phyloP scores from a whole-genome alignment of 2,888 invertebrate genomes.

The Patella caerulea region DNA sequence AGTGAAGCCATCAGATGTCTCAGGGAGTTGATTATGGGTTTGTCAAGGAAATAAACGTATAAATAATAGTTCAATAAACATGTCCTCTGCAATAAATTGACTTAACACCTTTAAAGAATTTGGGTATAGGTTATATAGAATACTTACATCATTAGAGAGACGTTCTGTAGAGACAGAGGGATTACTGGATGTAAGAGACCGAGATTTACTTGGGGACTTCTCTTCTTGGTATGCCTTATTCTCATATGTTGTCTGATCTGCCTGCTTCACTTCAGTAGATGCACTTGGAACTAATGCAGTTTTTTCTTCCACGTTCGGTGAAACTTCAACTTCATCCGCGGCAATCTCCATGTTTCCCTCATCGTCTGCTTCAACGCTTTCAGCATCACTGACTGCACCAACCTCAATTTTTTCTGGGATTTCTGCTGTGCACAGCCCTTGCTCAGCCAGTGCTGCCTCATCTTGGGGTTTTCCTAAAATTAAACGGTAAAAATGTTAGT shows the following conservation, averaged over 20 bases:
- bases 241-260: conserved; percentile 44
- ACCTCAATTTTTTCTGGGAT: not conserved
- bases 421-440: not conserved
- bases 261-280: not conserved
- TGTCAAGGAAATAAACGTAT: no score
- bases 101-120: no score
- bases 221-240: conserved; percentile 54
- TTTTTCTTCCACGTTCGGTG: not conserved
- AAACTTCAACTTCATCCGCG: not conserved
- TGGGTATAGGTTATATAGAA: not conserved
- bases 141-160: conserved; percentile 35
- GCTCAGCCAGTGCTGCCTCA: not conserved
- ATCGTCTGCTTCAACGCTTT: not conserved
- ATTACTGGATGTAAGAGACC: conserved; percentile 42
- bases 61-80: no score
- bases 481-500: no score
- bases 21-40: no score
- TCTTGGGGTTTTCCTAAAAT: no score
- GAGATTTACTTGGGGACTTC: conserved; percentile 14
- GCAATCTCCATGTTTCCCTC: not conserved
- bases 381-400: not conserved
- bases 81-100: no score
- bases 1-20: no score
- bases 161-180: conserved; percentile 30
- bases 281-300: not conserved